phyloP scores from a whole-genome alignment of 2,797 vertebrate genomes.

The Tangara arthus region DNA sequence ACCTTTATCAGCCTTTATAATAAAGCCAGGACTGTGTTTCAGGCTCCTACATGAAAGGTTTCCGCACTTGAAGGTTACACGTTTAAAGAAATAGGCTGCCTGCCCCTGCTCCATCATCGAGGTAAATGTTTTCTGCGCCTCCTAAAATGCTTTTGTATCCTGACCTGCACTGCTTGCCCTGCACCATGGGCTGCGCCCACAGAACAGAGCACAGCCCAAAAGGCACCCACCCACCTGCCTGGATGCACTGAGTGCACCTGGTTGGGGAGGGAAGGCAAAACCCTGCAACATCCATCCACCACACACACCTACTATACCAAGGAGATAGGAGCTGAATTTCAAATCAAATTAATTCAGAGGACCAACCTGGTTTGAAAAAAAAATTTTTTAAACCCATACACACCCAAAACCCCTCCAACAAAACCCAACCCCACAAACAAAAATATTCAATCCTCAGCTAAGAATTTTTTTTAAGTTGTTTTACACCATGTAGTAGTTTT shows the following conservation, averaged over 20 bases:
- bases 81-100: neutral
- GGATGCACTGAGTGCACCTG: accelerated
- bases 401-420: neutral
- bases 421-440: neutral
- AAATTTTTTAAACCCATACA: accelerated
- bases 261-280: neutral
- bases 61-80: neutral
- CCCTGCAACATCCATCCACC: neutral
- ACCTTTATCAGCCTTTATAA: slow-evolving; percentile 14
- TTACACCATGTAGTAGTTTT: slow-evolving; percentile 72
- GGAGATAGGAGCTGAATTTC: neutral
- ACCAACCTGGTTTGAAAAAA: neutral
- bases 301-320: neutral
- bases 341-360: neutral
- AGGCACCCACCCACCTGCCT: neutral
- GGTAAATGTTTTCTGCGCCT: neutral
- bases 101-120: neutral
- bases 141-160: neutral
- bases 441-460: neutral
- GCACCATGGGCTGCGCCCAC: neutral
- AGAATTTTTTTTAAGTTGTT: slow-evolving; percentile 42
- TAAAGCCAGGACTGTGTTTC: neutral
- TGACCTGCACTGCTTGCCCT: neutral
- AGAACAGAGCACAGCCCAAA: neutral
- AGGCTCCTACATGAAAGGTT: neutral